Evolutionary conservation across 2,113 vertebrate genomes (phyloP), one percentile per base, ranked within the genome.

Genomic region (Lucifuga dentata): DNA sequence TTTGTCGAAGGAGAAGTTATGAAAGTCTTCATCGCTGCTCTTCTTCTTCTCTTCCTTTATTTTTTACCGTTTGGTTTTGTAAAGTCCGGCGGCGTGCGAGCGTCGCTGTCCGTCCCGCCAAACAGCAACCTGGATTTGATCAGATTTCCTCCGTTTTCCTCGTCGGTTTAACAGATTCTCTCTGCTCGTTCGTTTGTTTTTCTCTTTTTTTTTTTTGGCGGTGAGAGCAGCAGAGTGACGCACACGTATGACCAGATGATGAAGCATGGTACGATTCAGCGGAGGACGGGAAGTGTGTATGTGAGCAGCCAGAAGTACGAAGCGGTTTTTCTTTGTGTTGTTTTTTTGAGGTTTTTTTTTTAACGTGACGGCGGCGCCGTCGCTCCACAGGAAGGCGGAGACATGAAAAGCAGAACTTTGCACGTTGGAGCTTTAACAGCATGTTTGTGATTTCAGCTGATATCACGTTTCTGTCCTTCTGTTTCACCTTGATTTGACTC

Each of bases 1-100:
- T 40, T 95, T 94, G 80, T 96, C 97, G 79, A 98, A 98, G 92
- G 98, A 99, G 92, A 99, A 99, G 89, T 91, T 99, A 92, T 99
- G 95, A 98, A 91, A 90, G 68, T 73, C 61, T 29, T n/a, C n/a
- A n/a, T n/a, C n/a, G 12, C 32, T 16, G 2, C 43, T 40, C 9
- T 36, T 8, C 36, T 19, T 13, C 64, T 45, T 86, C 86, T 23
- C 11, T n/a, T 40, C 49, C 24, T 39, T 17, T 60, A 49, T n/a
- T n/a, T n/a, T n/a, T n/a, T n/a, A n/a, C n/a, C n/a, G n/a, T n/a
- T n/a, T n/a, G n/a, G n/a, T n/a, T n/a, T n/a, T n/a, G n/a, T n/a
- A n/a, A n/a, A n/a, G n/a, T n/a, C n/a, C n/a, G n/a, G n/a, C n/a
- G n/a, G n/a, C n/a, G n/a, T n/a, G n/a, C n/a, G n/a, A n/a, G n/a